Evolutionary conservation across 2,113 vertebrate species (phyloP).

Genomic region (Daboia siamensis): DNA sequence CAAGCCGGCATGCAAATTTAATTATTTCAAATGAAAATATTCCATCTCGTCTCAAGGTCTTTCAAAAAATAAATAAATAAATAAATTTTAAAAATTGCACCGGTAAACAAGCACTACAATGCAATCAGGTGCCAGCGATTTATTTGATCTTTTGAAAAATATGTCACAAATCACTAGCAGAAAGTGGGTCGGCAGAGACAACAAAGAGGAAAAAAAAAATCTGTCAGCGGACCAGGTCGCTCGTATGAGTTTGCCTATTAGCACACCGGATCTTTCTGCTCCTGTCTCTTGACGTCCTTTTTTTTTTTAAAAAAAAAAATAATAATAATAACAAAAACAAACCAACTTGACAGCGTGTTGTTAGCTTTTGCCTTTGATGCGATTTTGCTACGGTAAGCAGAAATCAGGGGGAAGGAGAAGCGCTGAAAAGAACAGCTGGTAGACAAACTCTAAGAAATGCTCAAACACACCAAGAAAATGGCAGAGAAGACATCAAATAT

Average conservation of each 20-base stretch:
- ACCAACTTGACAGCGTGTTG: constrained; percentile 65
- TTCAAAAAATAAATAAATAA: constrained; percentile 65
- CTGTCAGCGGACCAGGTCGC: constrained; percentile 84
- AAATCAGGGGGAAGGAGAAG: constrained; percentile 18
- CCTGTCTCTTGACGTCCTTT: constrained; percentile 70
- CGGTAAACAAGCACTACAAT: constrained; percentile 89
- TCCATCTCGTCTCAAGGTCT: constrained; percentile 83
- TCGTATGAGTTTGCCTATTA: constrained; percentile 86
- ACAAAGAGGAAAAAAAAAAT: constrained; percentile 80
- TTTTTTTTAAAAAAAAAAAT: too few species aligned
- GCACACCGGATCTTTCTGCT: constrained; percentile 70
- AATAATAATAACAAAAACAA: constrained; percentile 37
- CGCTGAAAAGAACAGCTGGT: constrained; percentile 38
- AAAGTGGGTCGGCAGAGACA: constrained; percentile 82
- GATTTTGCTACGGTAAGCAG: constrained; percentile 69
- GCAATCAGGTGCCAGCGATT: constrained; percentile 90
- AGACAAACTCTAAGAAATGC: constrained; percentile 46
- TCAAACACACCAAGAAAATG: constrained; percentile 47
- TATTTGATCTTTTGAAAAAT: constrained; percentile 92
- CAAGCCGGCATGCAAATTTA: constrained; percentile 93
- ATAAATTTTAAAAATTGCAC: constrained; percentile 55
- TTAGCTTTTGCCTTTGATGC: constrained; percentile 73
- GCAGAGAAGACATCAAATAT: constrained; percentile 4
- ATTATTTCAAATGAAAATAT: constrained; percentile 87
- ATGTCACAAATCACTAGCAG: constrained; percentile 91